Conservation (phyloP, 2,797 vertebrate genomes). For the Pseudochaenichthys georgianus region DNA sequence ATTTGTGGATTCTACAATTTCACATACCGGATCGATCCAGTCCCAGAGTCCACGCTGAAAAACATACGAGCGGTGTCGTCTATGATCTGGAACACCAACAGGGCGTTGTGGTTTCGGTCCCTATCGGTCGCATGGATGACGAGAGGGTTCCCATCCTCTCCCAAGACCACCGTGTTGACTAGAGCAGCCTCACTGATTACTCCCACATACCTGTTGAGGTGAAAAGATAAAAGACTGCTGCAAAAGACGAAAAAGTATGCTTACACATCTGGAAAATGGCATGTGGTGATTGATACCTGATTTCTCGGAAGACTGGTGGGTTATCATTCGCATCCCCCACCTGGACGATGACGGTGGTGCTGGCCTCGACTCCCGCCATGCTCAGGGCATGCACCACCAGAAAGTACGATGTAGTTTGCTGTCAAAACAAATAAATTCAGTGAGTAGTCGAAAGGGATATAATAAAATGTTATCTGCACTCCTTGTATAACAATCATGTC, state of each 20-base stretch:
- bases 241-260: not conserved
- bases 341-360: constrained; percentile 87
- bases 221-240: not conserved
- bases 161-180: constrained; percentile 92
- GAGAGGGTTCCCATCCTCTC: constrained; percentile 88
- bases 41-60: constrained; percentile 95
- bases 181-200: constrained; percentile 93
- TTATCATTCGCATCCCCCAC: constrained; percentile 95
- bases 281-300: constrained; percentile 79
- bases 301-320: constrained; percentile 87
- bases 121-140: constrained; percentile 92
- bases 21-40: constrained; percentile 90
- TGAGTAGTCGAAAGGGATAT: not conserved
- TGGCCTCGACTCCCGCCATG: constrained; percentile 92
- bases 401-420: constrained; percentile 82
- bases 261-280: constrained; percentile 3
- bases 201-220: constrained; percentile 86
- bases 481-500: not conserved
- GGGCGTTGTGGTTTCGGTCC: constrained; percentile 92
- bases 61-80: constrained; percentile 91
- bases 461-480: not conserved
- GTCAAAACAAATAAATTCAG: constrained; percentile 37
- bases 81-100: constrained; percentile 93
- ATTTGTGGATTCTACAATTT: not conserved
- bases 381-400: constrained; percentile 90